These are phyloP conservation scores for Pseudorhombus dupliciocellatus DNA, from an alignment of 2,113 vertebrate species.

Conservation along the genomic window DNA sequence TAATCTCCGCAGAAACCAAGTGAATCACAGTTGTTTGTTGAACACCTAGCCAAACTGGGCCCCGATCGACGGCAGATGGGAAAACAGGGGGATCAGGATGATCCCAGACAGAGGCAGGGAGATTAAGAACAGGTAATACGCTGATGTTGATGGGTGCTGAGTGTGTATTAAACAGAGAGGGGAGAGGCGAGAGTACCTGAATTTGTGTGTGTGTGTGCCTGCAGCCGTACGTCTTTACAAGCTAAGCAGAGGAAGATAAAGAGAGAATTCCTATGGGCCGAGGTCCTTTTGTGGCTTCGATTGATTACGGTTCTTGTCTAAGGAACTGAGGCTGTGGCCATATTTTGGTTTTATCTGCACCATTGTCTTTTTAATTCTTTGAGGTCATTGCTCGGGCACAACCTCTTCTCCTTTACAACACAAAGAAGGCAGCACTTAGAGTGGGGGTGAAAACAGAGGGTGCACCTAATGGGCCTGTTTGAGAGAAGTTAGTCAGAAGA, in stretches of 20 bases:
- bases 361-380: slow-evolving; percentile 53
- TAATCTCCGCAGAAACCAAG: slow-evolving; percentile 80
- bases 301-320: slow-evolving; percentile 61
- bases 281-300: slow-evolving; percentile 50
- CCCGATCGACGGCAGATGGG: slow-evolving; percentile 71
- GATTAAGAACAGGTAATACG: slow-evolving; percentile 80
- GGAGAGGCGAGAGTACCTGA: slow-evolving; percentile 58
- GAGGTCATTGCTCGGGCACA: slow-evolving; percentile 41
- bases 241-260: slow-evolving; percentile 64
- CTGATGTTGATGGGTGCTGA: slow-evolving; percentile 69
- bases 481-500: background rate
- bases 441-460: slow-evolving; percentile 8
- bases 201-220: slow-evolving; percentile 56
- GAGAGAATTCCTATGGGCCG: slow-evolving; percentile 37
- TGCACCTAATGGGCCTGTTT: slow-evolving; percentile 4
- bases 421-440: slow-evolving; percentile 27
- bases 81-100: slow-evolving; percentile 74
- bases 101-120: slow-evolving; percentile 72
- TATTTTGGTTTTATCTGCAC: slow-evolving; percentile 24
- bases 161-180: slow-evolving; percentile 67
- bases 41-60: slow-evolving; percentile 73
- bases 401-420: slow-evolving; percentile 13
- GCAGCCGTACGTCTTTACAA: slow-evolving; percentile 60
- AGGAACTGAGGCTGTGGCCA: slow-evolving; percentile 25
- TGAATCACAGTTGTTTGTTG: slow-evolving; percentile 82